Evolutionary conservation across 2,888 invertebrate genomes (phyloP), one percentile per base, ranked within the genome.

Genomic region (Pantelozetes paolii): DNA sequence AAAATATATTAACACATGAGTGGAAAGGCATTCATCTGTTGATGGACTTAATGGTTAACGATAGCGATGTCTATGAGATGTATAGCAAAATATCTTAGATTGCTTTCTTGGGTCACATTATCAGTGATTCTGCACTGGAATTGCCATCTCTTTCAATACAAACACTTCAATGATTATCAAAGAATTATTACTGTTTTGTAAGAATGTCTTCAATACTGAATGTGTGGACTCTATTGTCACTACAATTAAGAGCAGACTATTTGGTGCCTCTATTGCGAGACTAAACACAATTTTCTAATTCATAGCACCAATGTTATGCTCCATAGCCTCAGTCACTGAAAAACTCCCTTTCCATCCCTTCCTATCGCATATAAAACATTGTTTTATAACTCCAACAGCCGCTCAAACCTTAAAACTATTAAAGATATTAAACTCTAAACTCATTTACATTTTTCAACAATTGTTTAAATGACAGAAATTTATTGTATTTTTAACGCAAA

Each of bases 81-180:
- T 62, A 32, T 62, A 62, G 50, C 13, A n/a, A 32, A 32, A 62
- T 62, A 36, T 62, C 62, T 2, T 30, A 18, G 32, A 62, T 62
- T 62, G 20, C 32, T 32, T 62, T 32, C 62, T 32, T 32, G 62
- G 62, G 62, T 32, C 62, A 32, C 32, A 62, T 62, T 62, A 62
- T 30, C 62, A 20, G 8, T 32, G 30, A 62, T 62, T 62, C 32
- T 62, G 23, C 23, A 20, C 20, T 50, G 20, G 59, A 59, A 28
- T 62, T 18, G 5, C 62, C 36, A 62, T 62, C 26, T 59, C 59
- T 59, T 59, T 28, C 15, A 30, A n/a, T n/a, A 36, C 18, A 32
- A n/a, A 32, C 62, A 36, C 32, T 62, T 20, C n/a, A 36, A 2
- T 62, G 32, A 62, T 54, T 15, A 54, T 54, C 23, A 28, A 54